Evolutionary conservation across 2,113 vertebrate genomes (phyloP).

Genomic region (Takifugu bimaculatus): DNA sequence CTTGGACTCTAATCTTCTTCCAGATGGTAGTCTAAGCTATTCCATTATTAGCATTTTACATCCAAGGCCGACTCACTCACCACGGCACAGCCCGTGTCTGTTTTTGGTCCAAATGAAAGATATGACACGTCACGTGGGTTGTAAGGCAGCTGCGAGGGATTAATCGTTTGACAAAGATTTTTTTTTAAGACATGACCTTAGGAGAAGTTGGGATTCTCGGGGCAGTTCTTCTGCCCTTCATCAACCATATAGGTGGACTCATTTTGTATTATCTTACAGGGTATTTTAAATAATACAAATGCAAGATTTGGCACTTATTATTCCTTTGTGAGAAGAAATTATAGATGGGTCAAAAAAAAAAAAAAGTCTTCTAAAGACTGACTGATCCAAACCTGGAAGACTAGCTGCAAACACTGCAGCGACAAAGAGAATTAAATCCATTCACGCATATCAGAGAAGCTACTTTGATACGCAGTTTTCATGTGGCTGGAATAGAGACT

Average conservation of each 20-base stretch:
- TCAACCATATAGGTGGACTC: background rate
- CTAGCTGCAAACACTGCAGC: too few species aligned
- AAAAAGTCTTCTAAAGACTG: too few species aligned
- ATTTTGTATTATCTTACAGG: background rate
- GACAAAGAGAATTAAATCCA: too few species aligned
- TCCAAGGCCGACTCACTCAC: slow-evolving; percentile 57
- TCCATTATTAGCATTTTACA: slow-evolving; percentile 74
- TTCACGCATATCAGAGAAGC: too few species aligned
- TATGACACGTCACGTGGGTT: slow-evolving; percentile 30
- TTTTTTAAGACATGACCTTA: slow-evolving; percentile 7
- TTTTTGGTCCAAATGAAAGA: slow-evolving; percentile 25
- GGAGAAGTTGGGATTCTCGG: slow-evolving; percentile 13
- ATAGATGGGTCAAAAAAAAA: background rate
- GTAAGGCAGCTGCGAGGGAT: slow-evolving; percentile 21
- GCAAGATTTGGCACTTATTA: background rate
- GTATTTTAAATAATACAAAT: background rate
- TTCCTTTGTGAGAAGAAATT: background rate
- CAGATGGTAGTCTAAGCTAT: slow-evolving; percentile 69
- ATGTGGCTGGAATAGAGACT: too few species aligned
- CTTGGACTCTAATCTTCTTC: slow-evolving; percentile 72
- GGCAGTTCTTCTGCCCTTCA: background rate
- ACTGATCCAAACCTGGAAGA: too few species aligned
- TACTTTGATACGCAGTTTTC: too few species aligned
- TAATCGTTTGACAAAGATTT: slow-evolving; percentile 10
- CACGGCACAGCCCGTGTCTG: slow-evolving; percentile 25